A percentile compares a stretch with the other conserved stretches of the same genome.
Conservation (phyloP, 2,113 vertebrate species). For the Cynoglossus semilaevis region DNA sequence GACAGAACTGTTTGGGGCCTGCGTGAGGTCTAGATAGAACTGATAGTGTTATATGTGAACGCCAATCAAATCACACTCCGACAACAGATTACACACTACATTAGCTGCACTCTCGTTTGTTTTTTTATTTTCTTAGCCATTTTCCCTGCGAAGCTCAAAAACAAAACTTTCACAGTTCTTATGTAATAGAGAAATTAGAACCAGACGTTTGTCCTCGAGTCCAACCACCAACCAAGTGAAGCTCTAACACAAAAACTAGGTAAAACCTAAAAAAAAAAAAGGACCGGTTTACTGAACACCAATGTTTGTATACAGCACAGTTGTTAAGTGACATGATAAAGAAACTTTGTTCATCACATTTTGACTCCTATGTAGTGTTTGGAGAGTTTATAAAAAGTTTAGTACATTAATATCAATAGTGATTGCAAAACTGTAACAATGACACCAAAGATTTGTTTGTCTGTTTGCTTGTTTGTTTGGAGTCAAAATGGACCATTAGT, state of each 20-base stretch:
- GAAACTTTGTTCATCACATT: background rate
- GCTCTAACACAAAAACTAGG: conserved; percentile 18
- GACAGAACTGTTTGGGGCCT: conserved; percentile 25
- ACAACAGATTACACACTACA: conserved; percentile 49
- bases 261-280: background rate
- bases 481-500: background rate
- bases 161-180: conserved; percentile 56
- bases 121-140: conserved; percentile 48
- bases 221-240: conserved; percentile 55
- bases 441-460: background rate
- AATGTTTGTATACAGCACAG: background rate
- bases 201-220: conserved; percentile 49
- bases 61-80: conserved; percentile 24
- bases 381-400: background rate
- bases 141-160: conserved; percentile 47
- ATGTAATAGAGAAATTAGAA: conserved; percentile 64
- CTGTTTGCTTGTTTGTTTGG: background rate
- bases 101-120: conserved; percentile 49
- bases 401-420: background rate
- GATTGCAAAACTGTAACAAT: background rate
- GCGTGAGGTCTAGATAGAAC: conserved; percentile 19
- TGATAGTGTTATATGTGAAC: conserved; percentile 22
- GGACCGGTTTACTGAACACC: background rate
- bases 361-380: no score
- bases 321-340: background rate